A percentile compares a stretch with the other conserved stretches of the same genome.
Conservation (phyloP, 2,888 invertebrate species). For the Drosophila birchii region DNA sequence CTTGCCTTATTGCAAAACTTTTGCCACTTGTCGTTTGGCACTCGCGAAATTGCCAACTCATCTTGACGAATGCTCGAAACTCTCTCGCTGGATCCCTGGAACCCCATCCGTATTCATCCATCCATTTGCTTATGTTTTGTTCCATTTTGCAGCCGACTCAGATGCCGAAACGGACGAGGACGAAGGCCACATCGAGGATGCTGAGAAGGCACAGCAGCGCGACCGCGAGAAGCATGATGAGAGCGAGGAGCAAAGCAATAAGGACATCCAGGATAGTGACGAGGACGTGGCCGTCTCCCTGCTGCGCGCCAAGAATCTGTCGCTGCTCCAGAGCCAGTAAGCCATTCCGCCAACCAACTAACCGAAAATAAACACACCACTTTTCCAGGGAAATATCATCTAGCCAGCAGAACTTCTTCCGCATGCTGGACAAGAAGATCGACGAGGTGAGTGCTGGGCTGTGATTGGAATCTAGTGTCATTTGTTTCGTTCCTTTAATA, state of each 20-base stretch:
- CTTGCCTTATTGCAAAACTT: slow-evolving; percentile 42
- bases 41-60: slow-evolving; percentile 50
- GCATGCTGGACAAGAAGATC: slow-evolving; percentile 96
- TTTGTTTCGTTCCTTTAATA: too few species aligned
- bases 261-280: slow-evolving; percentile 82
- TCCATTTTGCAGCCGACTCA: slow-evolving; percentile 79
- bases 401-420: slow-evolving; percentile 96
- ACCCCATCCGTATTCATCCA: slow-evolving; percentile 21
- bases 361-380: slow-evolving; percentile 64
- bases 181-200: slow-evolving; percentile 84
- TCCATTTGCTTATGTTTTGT: background rate
- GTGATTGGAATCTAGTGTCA: background rate
- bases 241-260: slow-evolving; percentile 83
- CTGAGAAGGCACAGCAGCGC: slow-evolving; percentile 82
- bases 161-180: slow-evolving; percentile 85
- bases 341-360: slow-evolving; percentile 62
- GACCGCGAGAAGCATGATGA: slow-evolving; percentile 83
- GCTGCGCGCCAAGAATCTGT: slow-evolving; percentile 85
- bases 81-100: slow-evolving; percentile 12
- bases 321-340: slow-evolving; percentile 86
- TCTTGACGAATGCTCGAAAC: slow-evolving; percentile 43
- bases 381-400: slow-evolving; percentile 92
- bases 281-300: slow-evolving; percentile 84
- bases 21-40: slow-evolving; percentile 43
- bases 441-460: slow-evolving; percentile 88